Base-by-base conservation (phyloP, 1,140 invertebrate species). In the Lepidurus arcticus region DNA sequence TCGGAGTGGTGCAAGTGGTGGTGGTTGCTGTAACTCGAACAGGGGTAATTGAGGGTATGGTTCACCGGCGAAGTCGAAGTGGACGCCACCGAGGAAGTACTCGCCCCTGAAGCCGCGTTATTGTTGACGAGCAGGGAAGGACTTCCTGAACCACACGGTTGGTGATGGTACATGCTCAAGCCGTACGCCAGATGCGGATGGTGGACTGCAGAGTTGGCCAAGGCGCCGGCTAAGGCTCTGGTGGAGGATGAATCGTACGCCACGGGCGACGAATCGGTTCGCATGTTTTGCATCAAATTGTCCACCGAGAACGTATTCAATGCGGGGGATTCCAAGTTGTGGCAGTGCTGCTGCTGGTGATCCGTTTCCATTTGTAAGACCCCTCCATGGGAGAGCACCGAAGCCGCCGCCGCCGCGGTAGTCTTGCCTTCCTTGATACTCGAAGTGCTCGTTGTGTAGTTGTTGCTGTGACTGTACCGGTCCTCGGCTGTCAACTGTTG, bases 261-360 rank as follows among this genome's bases (percentile, higher is more conserved):
- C 13, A 43, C 16, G 6, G 43, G 74, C 21, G 79, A 77, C 0
- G 81, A 79, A 7, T 76, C 76, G 5, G 74, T 53, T 16, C 81
- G 80, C 76, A 80, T 78, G 7, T 79, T 79, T 42, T 80, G 79
- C 76, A 82, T 82, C 24, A 83, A 78, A 47, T 81, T 79, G 73
- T 82, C 82, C 45, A 82, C 82, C 43, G 79, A 82, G 78, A 82
- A 82, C 1, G 82, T 81, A 16, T 76, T 81, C 16, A 81, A 80
- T 47, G 80, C 76, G 0, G 78, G 76, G 1, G 78, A 77, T 45
- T 81, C 80, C 44, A 82, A 79, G 8, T 73, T 75, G 10, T 75
- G 47, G 76, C 80, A 79, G 75, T 80, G 77, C 44, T 75, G 73
- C 74, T 80, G 80, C 73, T 75, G 73, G 47, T 81, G 79, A n/a